phyloP scores from a whole-genome alignment of 2,797 vertebrate species.

The Ammospiza maritima region DNA sequence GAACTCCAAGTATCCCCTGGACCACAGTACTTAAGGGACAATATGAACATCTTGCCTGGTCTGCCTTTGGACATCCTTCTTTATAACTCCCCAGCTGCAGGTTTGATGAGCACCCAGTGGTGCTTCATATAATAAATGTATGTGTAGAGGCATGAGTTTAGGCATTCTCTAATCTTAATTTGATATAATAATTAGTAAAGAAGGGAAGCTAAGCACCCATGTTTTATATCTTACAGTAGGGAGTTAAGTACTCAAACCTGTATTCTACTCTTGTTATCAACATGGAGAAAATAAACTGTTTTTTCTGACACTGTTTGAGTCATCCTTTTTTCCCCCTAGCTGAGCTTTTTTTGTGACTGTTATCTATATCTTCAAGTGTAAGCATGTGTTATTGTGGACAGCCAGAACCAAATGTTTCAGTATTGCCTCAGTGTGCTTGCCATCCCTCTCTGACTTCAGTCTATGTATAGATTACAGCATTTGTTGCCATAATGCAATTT shows the following conservation, averaged over 20 bases:
- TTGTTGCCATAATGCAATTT: not conserved
- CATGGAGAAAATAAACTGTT: not conserved
- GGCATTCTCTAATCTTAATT: not conserved
- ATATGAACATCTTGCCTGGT: not conserved
- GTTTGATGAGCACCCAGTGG: not conserved
- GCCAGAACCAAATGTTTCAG: conserved; percentile 32
- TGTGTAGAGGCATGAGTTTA: not conserved
- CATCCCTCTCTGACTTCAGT: not conserved
- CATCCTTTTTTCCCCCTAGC: not conserved
- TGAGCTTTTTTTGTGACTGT: not conserved
- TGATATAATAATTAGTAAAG: not conserved
- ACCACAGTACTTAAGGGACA: not conserved
- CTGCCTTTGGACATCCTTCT: not conserved
- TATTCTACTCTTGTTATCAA: not conserved
- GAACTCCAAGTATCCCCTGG: not conserved
- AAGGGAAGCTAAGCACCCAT: not conserved
- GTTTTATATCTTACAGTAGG: not conserved
- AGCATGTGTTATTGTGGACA: conserved; percentile 1
- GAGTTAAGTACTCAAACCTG: not conserved
- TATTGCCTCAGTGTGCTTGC: not conserved
- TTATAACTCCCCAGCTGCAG: not conserved
- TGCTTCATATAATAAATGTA: not conserved
- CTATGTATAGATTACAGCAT: conserved; percentile 18
- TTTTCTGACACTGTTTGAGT: not conserved
- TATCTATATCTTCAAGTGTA: conserved; percentile 14